Evolutionary conservation across 2,888 invertebrate genomes (phyloP).

Genomic region (Troglohyphantes excavatus): DNA sequence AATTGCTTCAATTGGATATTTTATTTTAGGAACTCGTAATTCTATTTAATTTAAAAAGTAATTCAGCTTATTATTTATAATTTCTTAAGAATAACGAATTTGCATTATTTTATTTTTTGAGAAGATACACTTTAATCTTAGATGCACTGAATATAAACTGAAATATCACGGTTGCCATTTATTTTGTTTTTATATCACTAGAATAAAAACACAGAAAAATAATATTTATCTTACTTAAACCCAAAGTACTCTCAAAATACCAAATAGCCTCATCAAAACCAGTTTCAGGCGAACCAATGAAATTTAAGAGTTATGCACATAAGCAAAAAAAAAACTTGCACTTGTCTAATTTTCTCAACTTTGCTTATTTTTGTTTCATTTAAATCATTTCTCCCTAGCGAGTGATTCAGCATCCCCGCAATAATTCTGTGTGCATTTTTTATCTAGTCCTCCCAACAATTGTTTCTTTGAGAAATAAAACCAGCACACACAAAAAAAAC

Average conservation of each 20-base stretch:
- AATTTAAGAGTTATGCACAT: not conserved
- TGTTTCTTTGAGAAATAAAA: slow-evolving; percentile 27
- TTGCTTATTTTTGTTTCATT: slow-evolving; percentile 36
- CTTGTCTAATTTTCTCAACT: slow-evolving; percentile 6
- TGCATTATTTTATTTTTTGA: too few species aligned
- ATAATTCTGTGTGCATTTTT: slow-evolving; percentile 19
- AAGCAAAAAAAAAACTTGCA: not conserved
- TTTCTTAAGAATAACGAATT: too few species aligned
- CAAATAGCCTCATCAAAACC: not conserved
- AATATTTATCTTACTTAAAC: too few species aligned
- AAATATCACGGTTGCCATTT: too few species aligned
- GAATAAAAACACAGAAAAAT: too few species aligned
- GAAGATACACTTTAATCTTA: too few species aligned
- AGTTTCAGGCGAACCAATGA: not conserved
- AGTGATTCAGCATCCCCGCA: slow-evolving; percentile 15
- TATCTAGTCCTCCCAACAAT: not conserved
- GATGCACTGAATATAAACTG: too few species aligned
- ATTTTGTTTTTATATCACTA: too few species aligned
- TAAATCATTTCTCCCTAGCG: slow-evolving; percentile 29
- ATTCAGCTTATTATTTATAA: too few species aligned
- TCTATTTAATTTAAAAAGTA: too few species aligned
- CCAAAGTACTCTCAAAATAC: not conserved
- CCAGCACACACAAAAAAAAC: slow-evolving; percentile 8
- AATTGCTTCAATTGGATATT: too few species aligned
- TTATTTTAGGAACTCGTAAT: too few species aligned